Percentiles rank a stretch among this genome's conserved stretches.
Conservation (phyloP, 2,888 invertebrate genomes). For the Nomada fabriciana region DNA sequence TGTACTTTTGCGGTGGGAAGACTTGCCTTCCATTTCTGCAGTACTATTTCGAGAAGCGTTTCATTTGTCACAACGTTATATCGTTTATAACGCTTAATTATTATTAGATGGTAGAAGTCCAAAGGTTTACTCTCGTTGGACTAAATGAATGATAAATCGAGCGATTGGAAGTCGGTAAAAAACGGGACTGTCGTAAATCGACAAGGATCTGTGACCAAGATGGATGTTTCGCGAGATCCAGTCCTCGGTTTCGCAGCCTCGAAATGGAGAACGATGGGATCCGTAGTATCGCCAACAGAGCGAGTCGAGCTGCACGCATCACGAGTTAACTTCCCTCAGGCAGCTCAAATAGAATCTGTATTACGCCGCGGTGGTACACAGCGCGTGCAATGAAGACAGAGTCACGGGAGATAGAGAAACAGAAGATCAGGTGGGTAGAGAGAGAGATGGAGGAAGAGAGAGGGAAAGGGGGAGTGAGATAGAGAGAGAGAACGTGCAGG, state of each 20-base stretch:
- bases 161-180: background rate
- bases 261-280: conserved; percentile 70
- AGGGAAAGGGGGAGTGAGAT: conserved; percentile 30
- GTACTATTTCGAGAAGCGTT: too few species aligned
- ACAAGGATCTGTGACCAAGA: background rate
- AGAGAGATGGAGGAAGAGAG: conserved; percentile 41
- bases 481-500: conserved; percentile 25
- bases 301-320: conserved; percentile 77
- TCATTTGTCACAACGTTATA: too few species aligned
- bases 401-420: conserved; percentile 6
- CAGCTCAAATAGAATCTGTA: conserved; percentile 83
- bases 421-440: conserved; percentile 13
- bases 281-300: conserved; percentile 70
- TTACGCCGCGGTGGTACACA: conserved; percentile 80
- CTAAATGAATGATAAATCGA: too few species aligned
- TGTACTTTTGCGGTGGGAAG: too few species aligned
- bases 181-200: background rate
- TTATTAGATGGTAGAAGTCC: too few species aligned
- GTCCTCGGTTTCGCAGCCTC: conserved; percentile 64
- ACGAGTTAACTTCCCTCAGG: conserved; percentile 84
- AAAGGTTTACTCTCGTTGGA: too few species aligned
- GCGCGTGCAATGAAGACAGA: conserved; percentile 54
- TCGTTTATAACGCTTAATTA: too few species aligned
- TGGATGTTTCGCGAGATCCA: conserved; percentile 8
- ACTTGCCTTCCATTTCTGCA: too few species aligned